Conservation (phyloP, 1,140 invertebrate genomes). For the Tetranychus cinnabarinus region DNA sequence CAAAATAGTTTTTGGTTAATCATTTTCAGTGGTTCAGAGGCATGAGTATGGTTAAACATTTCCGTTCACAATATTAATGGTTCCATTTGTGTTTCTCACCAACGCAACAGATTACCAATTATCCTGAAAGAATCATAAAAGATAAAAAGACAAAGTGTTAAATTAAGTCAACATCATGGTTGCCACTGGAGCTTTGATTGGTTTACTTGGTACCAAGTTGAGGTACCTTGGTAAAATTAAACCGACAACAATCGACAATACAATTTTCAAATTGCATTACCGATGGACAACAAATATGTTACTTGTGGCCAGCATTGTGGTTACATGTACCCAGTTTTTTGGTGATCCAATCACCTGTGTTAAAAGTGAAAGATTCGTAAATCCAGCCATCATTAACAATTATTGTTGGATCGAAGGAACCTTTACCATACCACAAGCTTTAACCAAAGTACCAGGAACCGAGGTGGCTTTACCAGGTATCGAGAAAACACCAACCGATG, state of each 20-base stretch:
- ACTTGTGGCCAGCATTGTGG: not conserved
- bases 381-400: slow-evolving; percentile 45
- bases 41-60: no score
- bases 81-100: no score
- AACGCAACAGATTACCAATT: no score
- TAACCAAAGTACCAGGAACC: slow-evolving; percentile 20
- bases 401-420: slow-evolving; percentile 79
- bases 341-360: slow-evolving; percentile 9
- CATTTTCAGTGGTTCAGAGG: no score
- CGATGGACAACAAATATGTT: not conserved
- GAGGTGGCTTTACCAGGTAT: not conserved
- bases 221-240: not conserved
- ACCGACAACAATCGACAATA: not conserved
- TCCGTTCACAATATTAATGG: no score
- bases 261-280: not conserved
- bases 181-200: not conserved
- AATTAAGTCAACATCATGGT: not conserved
- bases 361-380: slow-evolving; percentile 32
- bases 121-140: no score
- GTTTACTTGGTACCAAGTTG: not conserved
- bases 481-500: slow-evolving; percentile 23
- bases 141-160: no score
- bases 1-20: no score
- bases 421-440: slow-evolving; percentile 49
- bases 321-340: slow-evolving; percentile 8